These are phyloP conservation scores for Galerucella calmariensis DNA, from an alignment of 2,888 invertebrate genomes.

Conservation along the genomic window DNA sequence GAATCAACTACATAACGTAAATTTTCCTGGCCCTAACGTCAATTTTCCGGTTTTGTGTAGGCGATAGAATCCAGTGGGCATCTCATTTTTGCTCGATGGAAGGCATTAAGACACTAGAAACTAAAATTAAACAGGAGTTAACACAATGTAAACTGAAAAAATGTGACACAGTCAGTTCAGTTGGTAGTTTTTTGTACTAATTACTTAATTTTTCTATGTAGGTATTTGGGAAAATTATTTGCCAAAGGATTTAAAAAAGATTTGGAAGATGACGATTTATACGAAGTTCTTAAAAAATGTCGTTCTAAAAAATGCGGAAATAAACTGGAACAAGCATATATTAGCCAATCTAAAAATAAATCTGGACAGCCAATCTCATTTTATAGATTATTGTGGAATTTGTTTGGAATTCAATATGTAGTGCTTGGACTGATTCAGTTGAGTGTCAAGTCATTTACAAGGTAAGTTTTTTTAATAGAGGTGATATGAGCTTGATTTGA, in stretches of 20 bases:
- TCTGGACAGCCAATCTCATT: conserved; percentile 50
- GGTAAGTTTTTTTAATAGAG: conserved; percentile 34
- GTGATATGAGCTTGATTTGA: no score
- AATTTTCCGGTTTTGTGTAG: no score
- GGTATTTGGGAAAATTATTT: conserved; percentile 70
- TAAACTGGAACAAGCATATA: conserved; percentile 58
- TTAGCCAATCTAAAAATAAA: conserved; percentile 41
- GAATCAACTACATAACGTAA: no score
- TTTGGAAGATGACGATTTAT: conserved; percentile 72
- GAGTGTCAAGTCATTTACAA: conserved; percentile 41
- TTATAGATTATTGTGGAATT: conserved; percentile 49
- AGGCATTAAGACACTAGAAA: no score
- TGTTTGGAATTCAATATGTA: conserved; percentile 50
- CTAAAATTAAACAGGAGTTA: no score
- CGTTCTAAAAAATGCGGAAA: conserved; percentile 53
- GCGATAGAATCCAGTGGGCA: no score
- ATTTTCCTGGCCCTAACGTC: no score
- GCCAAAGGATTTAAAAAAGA: conserved; percentile 72
- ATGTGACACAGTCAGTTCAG: no score
- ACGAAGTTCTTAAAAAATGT: conserved; percentile 66
- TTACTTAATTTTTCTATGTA: neutral
- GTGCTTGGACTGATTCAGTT: conserved; percentile 46
- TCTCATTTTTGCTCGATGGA: no score
- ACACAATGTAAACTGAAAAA: no score
- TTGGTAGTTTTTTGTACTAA: neutral